phyloP scores from a whole-genome alignment of 2,113 vertebrate species.

The Pseudonaja textilis region DNA sequence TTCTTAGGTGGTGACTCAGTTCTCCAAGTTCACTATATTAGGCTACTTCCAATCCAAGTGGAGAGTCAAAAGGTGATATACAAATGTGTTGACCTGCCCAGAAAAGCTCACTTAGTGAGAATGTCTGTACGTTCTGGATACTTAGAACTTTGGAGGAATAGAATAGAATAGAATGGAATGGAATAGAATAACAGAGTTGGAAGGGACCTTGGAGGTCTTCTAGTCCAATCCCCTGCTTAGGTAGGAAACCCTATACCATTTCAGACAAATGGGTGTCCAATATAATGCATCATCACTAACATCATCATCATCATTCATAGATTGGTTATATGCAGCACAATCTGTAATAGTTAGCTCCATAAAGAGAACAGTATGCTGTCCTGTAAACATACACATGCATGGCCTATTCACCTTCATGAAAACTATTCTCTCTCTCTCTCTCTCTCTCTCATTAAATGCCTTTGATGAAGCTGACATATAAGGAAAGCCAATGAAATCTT shows the following conservation, averaged over 20 bases:
- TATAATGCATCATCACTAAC: background rate
- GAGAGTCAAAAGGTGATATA: background rate
- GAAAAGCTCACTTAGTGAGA: background rate
- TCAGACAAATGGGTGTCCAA: too few species aligned
- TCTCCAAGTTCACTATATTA: background rate
- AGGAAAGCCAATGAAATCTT: background rate
- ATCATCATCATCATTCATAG: background rate
- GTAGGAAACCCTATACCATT: too few species aligned
- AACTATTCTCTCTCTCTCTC: background rate
- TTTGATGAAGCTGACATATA: background rate
- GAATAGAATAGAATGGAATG: too few species aligned
- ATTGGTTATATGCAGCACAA: background rate
- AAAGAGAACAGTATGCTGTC: background rate
- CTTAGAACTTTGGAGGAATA: background rate
- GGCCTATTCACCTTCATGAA: background rate
- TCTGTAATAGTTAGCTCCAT: background rate
- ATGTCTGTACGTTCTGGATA: background rate
- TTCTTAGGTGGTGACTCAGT: background rate
- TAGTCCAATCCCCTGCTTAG: too few species aligned
- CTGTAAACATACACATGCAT: background rate
- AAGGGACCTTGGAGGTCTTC: too few species aligned
- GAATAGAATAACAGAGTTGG: too few species aligned
- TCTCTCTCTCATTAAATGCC: background rate
- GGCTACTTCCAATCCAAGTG: background rate
- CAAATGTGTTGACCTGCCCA: background rate